Base-by-base conservation (phyloP, 2,797 vertebrate species). In the Rhabdophis nuchalis region DNA sequence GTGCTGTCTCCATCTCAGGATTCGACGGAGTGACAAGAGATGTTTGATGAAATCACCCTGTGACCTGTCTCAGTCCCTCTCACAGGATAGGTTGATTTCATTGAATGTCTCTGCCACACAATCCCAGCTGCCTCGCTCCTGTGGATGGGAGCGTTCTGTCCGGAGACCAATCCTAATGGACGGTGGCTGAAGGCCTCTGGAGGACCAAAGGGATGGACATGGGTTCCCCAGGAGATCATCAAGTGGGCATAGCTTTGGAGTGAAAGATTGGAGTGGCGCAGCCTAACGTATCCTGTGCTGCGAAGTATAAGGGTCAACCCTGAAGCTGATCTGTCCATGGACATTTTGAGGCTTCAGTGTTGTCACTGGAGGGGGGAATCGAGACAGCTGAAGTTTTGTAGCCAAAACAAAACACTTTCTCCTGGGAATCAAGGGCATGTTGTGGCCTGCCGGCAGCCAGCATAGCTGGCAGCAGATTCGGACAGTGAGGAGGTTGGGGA, bases 31-130 rank as follows among this genome's bases (percentile, higher is more conserved):
- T 97, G 97, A 97, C 96, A 93, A 93, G 94, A 97, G 98, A 96
- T 94, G 91, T 97, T 96, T 98, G 98, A 98, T 98, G 98, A 98
- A 99, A 98, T 98, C 97, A 95, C 96, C 97, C 98, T 98, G 98
- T 97, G 97, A 94, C 98, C 98, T 98, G 98, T 61, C 82, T 58
- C 54, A 56, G 53, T 87, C 94, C 13, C 13, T n/a, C 53, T 90
- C 85, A 41, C 97, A 98, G 98, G 98, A 98, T 98, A 98, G 98
- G 98, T 97, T 98, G 98, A 97, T 98, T 98, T 99, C 98, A 98
- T 98, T 96, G 96, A 91, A 90, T 97, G 95, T 98, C 97, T 98
- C 97, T 91, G 93, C 96, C 96, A 95, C 94, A 92, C 86, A 36
- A 91, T 93, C 0, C 0, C 68, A 0, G 32, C 61, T 60, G 2